Evolutionary conservation across 1,140 invertebrate genomes (phyloP), one percentile per base, ranked within the genome.

Genomic region (Drosophila rufa): DNA sequence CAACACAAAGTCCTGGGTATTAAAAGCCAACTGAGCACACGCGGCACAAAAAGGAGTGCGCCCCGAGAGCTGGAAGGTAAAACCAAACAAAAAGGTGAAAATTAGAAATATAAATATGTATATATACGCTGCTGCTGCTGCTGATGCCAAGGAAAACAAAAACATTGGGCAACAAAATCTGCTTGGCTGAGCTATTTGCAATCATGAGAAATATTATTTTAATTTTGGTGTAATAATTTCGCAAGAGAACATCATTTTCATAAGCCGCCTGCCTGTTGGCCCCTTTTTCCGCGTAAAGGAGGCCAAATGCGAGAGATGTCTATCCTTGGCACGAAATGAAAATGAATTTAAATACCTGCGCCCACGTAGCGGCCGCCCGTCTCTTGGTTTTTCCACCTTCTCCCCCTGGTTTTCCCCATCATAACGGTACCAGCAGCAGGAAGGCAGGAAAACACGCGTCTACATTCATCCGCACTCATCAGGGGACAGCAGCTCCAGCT

Each of bases 181-280:
- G 80, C 80, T 74, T 68, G 66, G 62, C 74, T 89, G 66, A 75
- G 84, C 85, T 85, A 89, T 87, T 86, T 84, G 78, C 79, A 83
- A 89, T 89, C 79, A 90, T 85, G 69, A 76, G 57, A 82, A 89
- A 89, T 90, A 90, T 89, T 89, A 90, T 85, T 89, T 89, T 90
- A 89, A 89, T 90, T 89, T 85, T 61, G 50, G 48, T 68, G 77
- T 80, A 66, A 84, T 84, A 84, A 84, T 80, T 84, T 81, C 22
- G 56, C 82, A 61, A 59, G 66, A 71, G 82, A 81, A 85, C 85
- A 76, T 90, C 68, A 85, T 84, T 81, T 84, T 60, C 71, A 73
- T 51, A 53, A 64, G 57, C 69, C 57, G 33, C 19, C 19, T 11
- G 14, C 58, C 46, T 17, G 4, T 2, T 11, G 43, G 11, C 36